These are phyloP conservation scores for Sinocyclocheilus anshuiensis DNA, from an alignment of 2,113 vertebrate species.

Conservation along the genomic window DNA sequence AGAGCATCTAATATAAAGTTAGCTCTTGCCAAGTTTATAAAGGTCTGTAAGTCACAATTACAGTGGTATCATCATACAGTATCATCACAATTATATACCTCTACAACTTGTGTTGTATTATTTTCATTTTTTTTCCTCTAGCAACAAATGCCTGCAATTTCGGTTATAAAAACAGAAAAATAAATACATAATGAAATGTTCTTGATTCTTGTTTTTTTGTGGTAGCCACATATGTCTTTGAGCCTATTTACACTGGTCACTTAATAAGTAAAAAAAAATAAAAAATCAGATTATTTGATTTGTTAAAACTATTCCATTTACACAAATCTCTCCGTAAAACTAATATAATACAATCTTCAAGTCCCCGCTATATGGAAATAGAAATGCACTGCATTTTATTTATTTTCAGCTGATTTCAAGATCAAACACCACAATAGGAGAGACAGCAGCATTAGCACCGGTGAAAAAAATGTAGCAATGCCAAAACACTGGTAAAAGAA, in stretches of 20 bases:
- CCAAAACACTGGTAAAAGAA: too few relatives aligned
- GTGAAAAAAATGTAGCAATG: too few relatives aligned
- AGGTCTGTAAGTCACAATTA: constrained; percentile 12
- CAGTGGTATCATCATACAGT: neutral
- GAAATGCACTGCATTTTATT: neutral
- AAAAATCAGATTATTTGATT: too few relatives aligned
- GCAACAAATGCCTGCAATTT: neutral
- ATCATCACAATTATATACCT: neutral
- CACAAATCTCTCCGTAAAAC: too few relatives aligned
- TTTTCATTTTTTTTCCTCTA: neutral
- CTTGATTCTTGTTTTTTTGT: too few relatives aligned
- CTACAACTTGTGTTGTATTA: neutral
- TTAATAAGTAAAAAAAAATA: too few relatives aligned
- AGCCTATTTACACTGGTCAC: too few relatives aligned
- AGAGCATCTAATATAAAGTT: constrained; percentile 17
- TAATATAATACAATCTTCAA: too few relatives aligned
- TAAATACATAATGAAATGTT: neutral
- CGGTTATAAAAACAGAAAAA: neutral
- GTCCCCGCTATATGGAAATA: too few relatives aligned
- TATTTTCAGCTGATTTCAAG: neutral
- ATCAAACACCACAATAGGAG: neutral
- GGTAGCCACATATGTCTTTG: too few relatives aligned
- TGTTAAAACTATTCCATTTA: neutral
- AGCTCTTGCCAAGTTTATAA: constrained; percentile 1
- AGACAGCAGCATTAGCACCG: neutral